These are phyloP conservation scores for Coptodon bakossiorum DNA, from an alignment of 2,113 vertebrate genomes.

Conservation along the genomic window DNA sequence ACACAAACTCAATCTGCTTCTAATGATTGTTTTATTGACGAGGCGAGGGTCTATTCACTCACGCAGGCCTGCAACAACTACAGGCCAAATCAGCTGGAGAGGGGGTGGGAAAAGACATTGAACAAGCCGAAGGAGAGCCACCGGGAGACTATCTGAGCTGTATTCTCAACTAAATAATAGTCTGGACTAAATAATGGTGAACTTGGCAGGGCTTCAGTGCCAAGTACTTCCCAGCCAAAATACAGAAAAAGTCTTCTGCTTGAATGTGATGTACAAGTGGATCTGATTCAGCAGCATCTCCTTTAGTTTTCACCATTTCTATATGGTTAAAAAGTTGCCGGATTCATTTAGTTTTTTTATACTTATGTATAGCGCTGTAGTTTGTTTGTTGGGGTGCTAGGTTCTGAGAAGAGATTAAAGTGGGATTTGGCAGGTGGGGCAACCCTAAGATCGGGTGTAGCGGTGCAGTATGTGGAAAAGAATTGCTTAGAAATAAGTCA, in stretches of 20 bases:
- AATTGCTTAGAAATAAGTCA: not conserved
- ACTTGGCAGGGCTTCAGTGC: not conserved
- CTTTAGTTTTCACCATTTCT: not conserved
- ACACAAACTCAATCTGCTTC: conserved; percentile 63
- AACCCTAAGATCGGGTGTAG: not conserved
- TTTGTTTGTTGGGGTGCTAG: not conserved
- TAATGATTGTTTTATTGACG: conserved; percentile 68
- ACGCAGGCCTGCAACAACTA: conserved; percentile 39
- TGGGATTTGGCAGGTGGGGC: not conserved
- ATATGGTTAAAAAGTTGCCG: not conserved
- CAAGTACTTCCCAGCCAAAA: not conserved
- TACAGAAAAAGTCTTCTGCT: not conserved
- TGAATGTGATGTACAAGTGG: not conserved
- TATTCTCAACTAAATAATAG: conserved; percentile 16
- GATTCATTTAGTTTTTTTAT: not conserved
- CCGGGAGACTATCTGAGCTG: not conserved
- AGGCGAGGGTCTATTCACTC: conserved; percentile 57
- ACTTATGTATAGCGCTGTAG: not conserved
- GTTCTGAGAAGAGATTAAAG: not conserved
- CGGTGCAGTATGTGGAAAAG: not conserved
- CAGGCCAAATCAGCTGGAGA: conserved; percentile 48
- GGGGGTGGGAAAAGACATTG: conserved; percentile 3
- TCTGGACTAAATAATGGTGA: conserved; percentile 6
- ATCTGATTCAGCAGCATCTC: not conserved
- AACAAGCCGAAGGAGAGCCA: not conserved